phyloP scores from a whole-genome alignment of 2,113 vertebrate genomes.

The Crotalus helleri region DNA sequence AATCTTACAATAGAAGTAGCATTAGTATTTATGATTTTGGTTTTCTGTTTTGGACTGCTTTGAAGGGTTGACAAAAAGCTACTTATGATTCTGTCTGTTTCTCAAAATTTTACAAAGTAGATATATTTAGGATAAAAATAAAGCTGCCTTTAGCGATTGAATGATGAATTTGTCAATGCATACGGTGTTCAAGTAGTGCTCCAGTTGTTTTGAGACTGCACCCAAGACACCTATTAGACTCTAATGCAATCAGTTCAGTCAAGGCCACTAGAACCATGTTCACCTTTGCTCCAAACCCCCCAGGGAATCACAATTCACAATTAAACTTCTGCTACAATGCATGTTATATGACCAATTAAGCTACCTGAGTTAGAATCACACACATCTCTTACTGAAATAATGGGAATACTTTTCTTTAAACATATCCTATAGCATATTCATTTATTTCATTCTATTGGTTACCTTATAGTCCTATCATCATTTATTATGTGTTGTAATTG shows the following conservation, averaged over 20 bases:
- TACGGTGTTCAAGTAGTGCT: not conserved
- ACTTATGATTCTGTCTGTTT: not conserved
- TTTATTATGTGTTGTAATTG: not conserved
- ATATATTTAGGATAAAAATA: not conserved
- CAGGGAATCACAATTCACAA: not conserved
- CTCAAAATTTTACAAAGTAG: not conserved
- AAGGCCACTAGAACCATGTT: not conserved
- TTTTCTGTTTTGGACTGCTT: not conserved
- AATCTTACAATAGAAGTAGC: not conserved
- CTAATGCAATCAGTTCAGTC: not conserved
- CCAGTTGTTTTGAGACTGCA: not conserved
- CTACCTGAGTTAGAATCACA: not conserved
- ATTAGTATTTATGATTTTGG: not conserved
- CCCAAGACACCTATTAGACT: not conserved
- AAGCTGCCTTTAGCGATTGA: not conserved
- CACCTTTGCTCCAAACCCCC: not conserved
- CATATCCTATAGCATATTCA: not conserved
- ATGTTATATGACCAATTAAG: not conserved
- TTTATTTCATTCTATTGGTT: not conserved
- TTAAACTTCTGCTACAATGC: not conserved
- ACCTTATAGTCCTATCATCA: not conserved
- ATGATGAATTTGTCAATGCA: not conserved
- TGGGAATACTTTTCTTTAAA: not conserved
- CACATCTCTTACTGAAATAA: not conserved
- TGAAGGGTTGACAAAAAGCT: not conserved